Evolutionary conservation across 2,113 vertebrate genomes (phyloP), one percentile per base, ranked within the genome.

Genomic region (Ornithorhynchus anatinus): DNA sequence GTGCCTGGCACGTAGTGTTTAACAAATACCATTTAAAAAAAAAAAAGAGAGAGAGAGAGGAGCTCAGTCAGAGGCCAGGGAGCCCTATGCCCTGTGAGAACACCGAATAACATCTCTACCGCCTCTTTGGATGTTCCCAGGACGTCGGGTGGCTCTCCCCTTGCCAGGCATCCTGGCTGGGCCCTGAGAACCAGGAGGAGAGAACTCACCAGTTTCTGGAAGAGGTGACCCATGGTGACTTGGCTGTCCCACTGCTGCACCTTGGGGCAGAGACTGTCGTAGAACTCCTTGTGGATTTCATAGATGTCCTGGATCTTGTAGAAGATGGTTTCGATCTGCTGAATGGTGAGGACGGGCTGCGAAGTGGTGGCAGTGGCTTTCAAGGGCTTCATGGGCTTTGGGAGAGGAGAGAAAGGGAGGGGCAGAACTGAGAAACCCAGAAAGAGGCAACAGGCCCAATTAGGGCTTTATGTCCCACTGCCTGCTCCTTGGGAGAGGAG

Each of bases 231-330:
- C 77, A 99, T 96, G 8, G 95, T 96, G 79, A 97, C 93, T 16
- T 95, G 95, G 88, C 96, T 95, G 58, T 99, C 96, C 97, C 97
- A 99, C 65, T 97, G 95, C 89, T 98, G 97, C 85, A 99, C 96
- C 81, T 95, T 95, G 0, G 97, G 97, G 59, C 93, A 92, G 40
- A 99, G 94, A 71, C 90, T 95, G 60, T 99, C 97, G 0, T 98
- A 99, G 87, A 99, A 98, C 69, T 99, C 96, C 69, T 97, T 98
- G 90, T 99, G 98, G 86, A 99, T 96, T 87, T 98, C 95, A 0
- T 96, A 98, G 83, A 99, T 97, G 84, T 99, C 98, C 85, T 98
- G 96, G 83, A 99, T 95, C 91, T 97, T 98, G 89, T 96, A 99
- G 90, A 99, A 99, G 89, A 99, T 99, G 2, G 96, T 99, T 69